Conservation (phyloP, 2,113 vertebrate genomes). For the Nothobranchius kuhntae region DNA sequence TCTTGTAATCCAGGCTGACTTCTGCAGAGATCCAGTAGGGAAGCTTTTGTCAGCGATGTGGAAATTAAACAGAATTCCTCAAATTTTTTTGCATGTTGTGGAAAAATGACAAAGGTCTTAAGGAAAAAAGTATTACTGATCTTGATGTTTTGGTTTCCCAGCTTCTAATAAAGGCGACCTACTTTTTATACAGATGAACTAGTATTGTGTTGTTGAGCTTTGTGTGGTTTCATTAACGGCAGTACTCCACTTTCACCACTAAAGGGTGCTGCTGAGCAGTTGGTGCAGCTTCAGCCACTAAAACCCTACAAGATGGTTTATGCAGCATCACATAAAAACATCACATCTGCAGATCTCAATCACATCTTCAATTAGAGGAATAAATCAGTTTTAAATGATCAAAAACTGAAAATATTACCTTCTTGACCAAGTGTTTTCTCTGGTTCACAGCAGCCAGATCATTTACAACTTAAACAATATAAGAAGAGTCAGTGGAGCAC, state of each 20-base stretch:
- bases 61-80: conserved; percentile 64
- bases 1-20: conserved; percentile 72
- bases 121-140: conserved; percentile 65
- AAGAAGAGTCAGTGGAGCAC: no score
- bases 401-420: no score
- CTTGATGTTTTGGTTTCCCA: conserved; percentile 78
- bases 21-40: conserved; percentile 59
- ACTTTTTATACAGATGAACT: conserved; percentile 79
- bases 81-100: conserved; percentile 76
- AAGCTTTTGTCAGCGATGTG: conserved; percentile 60
- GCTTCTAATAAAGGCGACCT: conserved; percentile 82
- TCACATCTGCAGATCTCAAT: no score
- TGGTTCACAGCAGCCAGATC: no score
- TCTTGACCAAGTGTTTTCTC: no score
- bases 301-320: no score
- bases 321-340: no score
- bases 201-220: conserved; percentile 66
- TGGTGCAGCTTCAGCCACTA: no score
- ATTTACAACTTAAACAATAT: no score
- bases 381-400: no score
- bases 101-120: conserved; percentile 66
- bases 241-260: neutral
- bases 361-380: no score
- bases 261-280: neutral
- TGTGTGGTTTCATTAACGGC: conserved; percentile 3